These are phyloP conservation scores for Pseudomyrmex sp. DNA, from an alignment of 1,140 invertebrate species.

Conservation along the genomic window DNA sequence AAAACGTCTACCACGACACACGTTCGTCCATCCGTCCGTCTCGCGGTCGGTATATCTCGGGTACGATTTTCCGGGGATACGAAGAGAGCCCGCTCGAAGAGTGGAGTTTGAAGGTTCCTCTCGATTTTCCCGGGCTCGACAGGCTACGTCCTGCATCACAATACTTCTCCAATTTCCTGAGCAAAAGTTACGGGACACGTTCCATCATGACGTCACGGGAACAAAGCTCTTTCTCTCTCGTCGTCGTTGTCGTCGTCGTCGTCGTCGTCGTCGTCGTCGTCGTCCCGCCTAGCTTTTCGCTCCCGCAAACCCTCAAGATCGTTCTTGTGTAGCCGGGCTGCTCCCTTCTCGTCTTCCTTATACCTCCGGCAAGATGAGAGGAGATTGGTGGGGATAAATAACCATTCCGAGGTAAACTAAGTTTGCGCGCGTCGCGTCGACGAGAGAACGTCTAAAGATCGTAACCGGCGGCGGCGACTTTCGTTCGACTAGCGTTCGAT, in stretches of 20 bases:
- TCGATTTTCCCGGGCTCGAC: constrained; percentile 72
- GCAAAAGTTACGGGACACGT: constrained; percentile 78
- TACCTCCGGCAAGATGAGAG: not conserved
- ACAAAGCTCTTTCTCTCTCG: constrained; percentile 70
- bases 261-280: constrained; percentile 12
- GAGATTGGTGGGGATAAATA: constrained; percentile 64
- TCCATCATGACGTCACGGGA: constrained; percentile 77
- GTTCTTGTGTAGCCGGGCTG: constrained; percentile 27
- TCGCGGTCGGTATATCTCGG: constrained; percentile 30
- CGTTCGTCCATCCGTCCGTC: constrained; percentile 15
- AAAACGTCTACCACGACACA: constrained; percentile 12
- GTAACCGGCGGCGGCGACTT: constrained; percentile 49
- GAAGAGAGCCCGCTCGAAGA: constrained; percentile 57
- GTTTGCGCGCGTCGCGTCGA: constrained; percentile 54
- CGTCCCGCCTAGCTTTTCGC: constrained; percentile 64
- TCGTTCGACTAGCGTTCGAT: constrained; percentile 65
- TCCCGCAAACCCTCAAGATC: constrained; percentile 35
- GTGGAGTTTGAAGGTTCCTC: constrained; percentile 70
- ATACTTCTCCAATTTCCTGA: constrained; percentile 79
- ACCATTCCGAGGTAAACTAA: constrained; percentile 68
- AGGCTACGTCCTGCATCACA: constrained; percentile 76
- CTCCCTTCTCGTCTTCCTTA: constrained; percentile 36
- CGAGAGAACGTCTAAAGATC: constrained; percentile 34
- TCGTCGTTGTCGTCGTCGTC: constrained; percentile 1
- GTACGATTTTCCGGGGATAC: constrained; percentile 65